Base-by-base conservation (phyloP, 2,888 invertebrate species). In the Andrena camellia region DNA sequence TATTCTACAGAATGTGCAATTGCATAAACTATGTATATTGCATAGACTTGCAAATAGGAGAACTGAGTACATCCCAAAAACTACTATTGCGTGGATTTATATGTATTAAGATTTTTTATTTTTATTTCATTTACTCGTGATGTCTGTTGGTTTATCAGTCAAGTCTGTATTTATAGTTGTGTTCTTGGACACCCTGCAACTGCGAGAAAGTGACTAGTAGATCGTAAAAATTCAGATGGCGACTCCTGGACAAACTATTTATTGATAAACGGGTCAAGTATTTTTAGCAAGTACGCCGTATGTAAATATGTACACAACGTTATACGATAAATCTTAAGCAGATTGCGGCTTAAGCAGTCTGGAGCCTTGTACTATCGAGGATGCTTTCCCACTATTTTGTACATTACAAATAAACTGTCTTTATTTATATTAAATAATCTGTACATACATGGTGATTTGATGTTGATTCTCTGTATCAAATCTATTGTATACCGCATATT, bases 401-500 rank as follows among this genome's bases (percentile, higher is more conserved):
- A 92, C 88, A 91, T 92, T 90, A 92, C 90, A 90, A 90, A 88
- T 88, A 82, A 84, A 82, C 78, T 72, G 85, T 80, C 54, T 90
- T 92, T 92, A 93, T 93, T 93, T 93, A 93, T 93, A 92, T 93
- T 93, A 92, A 92, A 93, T 92, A 92, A 89, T 88, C 72, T 92
- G 91, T 92, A 90, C 79, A 88, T 90, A 89, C 48, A 74, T 33
- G 70, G 63, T 54, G 64, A 69, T 62, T 75, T 63, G 35, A 81
- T n/a, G 66, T 69, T 33, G 83, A 83, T 81, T 83, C 84, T 80
- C 76, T 50, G 20, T 62, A 68, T 72, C 73, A 69, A 66, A 54
- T 64, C 62, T 67, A 72, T 76, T 64, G 63, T 71, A 62, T 76
- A 59, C 66, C 57, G 57, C 20, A 60, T 81, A 42, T 64, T 73